These are phyloP conservation scores for Dufourea novaeangliae DNA, from an alignment of 1,140 invertebrate genomes.

Conservation along the genomic window DNA sequence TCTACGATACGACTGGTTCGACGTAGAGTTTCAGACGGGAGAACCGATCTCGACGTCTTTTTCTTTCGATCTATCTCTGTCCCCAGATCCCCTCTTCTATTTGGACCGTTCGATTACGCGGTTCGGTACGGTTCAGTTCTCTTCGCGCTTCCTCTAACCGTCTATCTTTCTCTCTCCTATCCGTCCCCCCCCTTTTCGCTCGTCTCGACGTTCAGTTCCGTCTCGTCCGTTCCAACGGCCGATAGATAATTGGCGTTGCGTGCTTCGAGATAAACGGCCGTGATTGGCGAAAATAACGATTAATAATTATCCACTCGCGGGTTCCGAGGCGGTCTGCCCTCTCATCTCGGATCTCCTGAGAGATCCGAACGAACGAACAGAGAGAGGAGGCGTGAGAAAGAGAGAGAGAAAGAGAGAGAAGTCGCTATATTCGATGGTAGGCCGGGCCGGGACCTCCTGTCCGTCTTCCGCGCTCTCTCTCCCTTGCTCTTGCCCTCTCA, in stretches of 20 bases:
- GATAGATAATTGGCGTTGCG: conserved; percentile 80
- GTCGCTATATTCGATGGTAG: conserved; percentile 47
- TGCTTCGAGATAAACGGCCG: conserved; percentile 79
- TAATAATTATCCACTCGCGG: conserved; percentile 80
- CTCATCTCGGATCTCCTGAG: conserved; percentile 75
- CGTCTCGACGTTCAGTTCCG: neutral
- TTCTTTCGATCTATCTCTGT: too few species aligned
- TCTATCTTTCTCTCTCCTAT: conserved; percentile 25
- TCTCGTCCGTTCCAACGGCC: conserved; percentile 60
- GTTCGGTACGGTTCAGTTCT: too few species aligned
- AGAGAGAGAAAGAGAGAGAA: conserved; percentile 51
- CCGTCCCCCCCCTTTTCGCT: neutral
- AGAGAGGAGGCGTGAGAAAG: too few species aligned
- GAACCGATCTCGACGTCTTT: too few species aligned
- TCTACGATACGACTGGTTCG: conserved; percentile 21
- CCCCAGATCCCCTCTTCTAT: too few species aligned
- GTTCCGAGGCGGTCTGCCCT: conserved; percentile 75
- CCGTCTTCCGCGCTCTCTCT: conserved; percentile 23
- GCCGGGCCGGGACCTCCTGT: conserved; percentile 37
- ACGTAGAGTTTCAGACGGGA: conserved; percentile 15
- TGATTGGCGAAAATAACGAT: conserved; percentile 80
- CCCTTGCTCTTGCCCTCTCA: neutral
- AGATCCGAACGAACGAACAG: conserved; percentile 63
- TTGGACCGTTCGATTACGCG: too few species aligned
- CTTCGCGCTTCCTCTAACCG: conserved; percentile 22